These are phyloP conservation scores for Ancistrus triradiatus DNA, from an alignment of 2,113 vertebrate genomes.

Conservation along the genomic window DNA sequence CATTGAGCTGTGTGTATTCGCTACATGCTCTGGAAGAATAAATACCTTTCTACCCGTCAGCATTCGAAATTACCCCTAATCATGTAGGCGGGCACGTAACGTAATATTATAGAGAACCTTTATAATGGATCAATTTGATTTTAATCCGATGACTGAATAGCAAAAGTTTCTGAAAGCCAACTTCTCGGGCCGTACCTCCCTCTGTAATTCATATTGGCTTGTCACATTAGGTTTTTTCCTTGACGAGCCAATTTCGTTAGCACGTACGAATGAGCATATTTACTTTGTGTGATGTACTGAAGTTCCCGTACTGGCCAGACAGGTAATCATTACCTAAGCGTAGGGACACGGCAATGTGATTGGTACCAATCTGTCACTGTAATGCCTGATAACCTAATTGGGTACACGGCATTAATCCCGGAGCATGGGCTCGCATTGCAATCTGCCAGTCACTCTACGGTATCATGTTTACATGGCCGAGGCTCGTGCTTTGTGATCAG, in stretches of 20 bases:
- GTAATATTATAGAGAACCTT: neutral
- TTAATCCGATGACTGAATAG: conserved; percentile 6
- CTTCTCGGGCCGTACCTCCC: neutral
- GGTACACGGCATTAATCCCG: conserved; percentile 27
- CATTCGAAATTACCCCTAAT: neutral
- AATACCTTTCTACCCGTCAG: conserved; percentile 3
- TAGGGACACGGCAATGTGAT: conserved; percentile 11
- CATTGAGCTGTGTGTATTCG: too few species aligned
- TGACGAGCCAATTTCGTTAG: too few species aligned
- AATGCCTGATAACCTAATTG: conserved; percentile 34
- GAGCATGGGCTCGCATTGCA: conserved; percentile 2
- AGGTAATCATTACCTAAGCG: conserved; percentile 5
- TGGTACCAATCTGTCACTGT: conserved; percentile 27
- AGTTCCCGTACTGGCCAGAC: neutral
- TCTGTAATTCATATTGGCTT: too few species aligned
- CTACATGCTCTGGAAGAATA: conserved; percentile 3
- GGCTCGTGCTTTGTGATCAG: conserved; percentile 16
- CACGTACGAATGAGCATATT: neutral
- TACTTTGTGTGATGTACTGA: neutral
- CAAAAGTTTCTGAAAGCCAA: neutral
- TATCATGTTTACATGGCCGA: conserved; percentile 32
- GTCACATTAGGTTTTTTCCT: too few species aligned
- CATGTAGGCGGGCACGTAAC: neutral
- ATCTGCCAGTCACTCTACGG: conserved; percentile 7
- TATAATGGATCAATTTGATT: conserved; percentile 7